Evolutionary conservation across 2,113 vertebrate genomes (phyloP), one percentile per base, ranked within the genome.

Genomic region (Nerophis lumbriciformis): DNA sequence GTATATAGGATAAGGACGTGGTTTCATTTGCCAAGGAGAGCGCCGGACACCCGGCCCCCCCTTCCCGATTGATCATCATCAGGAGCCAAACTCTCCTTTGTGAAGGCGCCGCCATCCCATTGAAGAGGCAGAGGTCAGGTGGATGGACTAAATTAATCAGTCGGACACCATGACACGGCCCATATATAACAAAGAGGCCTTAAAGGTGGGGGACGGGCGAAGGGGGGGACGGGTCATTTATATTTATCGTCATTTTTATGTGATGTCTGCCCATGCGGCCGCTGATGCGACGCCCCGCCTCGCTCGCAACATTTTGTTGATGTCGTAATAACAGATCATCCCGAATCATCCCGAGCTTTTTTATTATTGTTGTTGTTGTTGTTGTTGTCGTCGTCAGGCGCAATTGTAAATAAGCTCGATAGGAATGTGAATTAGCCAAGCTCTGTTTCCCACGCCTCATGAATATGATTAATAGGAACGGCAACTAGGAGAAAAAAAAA

Each of bases 31-130:
- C 78, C 81, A 78, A 61, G 61, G 75, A 76, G 68, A 69, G 58
- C 68, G 64, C 64, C 68, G 76, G 75, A 83, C 75, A 66, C 72
- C 77, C 59, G 69, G 68, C 50, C 61, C 75, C 70, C 77, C 82
- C 76, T 82, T 71, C 68, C 64, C 71, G 76, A 85, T 88, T 84
- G 80, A 83, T 88, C 87, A 83, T 83, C 81, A 81, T 83, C 77
- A 81, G 71, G 73, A 75, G 81, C 73, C 75, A 56, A 59, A 73
- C 71, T 72, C 58, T 37, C 48, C 66, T 13, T 72, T 72, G 76
- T 51, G 81, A 80, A 78, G 66, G 64, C 69, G 42, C 66, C 56
- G 81, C 45, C 78, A 59, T 77, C 67, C 19, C 80, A 74, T 62
- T 75, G 66, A 69, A 78, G 69, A 76, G 38, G 53, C 70, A 66